These are phyloP conservation scores for Muntiacus muntjak DNA, from an alignment of 2,113 vertebrate species.

Conservation along the genomic window DNA sequence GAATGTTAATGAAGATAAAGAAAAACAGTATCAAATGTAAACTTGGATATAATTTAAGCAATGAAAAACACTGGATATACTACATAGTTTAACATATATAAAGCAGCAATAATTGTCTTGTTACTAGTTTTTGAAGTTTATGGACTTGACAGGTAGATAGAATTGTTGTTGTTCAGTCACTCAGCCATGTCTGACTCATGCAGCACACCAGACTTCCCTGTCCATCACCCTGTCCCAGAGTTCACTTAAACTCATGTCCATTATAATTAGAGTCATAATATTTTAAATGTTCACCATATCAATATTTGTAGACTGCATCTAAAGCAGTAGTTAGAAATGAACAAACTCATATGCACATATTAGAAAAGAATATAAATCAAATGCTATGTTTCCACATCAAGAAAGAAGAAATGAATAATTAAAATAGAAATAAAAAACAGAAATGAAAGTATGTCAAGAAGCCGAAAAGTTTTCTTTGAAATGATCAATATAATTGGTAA, in stretches of 20 bases:
- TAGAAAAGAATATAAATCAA: background rate
- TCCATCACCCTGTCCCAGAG: background rate
- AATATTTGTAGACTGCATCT: background rate
- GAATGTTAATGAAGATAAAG: background rate
- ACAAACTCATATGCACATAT: background rate
- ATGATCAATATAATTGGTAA: background rate
- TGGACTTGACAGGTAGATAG: background rate
- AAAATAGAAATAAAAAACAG: background rate
- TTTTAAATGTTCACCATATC: background rate
- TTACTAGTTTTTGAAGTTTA: background rate
- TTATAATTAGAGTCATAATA: background rate
- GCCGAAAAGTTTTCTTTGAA: background rate
- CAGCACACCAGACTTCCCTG: background rate
- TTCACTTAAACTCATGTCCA: background rate
- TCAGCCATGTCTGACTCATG: background rate
- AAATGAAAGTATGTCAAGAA: background rate
- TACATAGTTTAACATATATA: background rate
- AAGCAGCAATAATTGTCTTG: background rate
- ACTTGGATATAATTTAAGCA: background rate
- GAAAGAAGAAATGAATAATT: background rate
- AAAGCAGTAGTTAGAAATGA: background rate
- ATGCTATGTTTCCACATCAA: background rate
- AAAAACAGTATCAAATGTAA: background rate
- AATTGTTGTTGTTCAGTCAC: background rate
- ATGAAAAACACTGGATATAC: background rate